phyloP scores from a whole-genome alignment of 2,888 invertebrate species.

The Netelia virgata region DNA sequence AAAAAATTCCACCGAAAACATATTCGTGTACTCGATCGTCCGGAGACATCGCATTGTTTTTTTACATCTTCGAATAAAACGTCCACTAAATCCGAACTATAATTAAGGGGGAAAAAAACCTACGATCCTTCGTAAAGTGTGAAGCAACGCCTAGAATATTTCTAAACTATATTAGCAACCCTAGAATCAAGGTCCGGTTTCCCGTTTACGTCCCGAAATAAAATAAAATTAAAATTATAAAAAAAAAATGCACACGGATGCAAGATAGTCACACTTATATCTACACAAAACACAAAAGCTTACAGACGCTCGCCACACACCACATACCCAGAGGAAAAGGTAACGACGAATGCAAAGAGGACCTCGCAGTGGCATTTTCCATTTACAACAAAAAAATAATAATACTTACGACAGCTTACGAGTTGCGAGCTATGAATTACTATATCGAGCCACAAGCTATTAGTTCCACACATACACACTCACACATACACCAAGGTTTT shows the following conservation, averaged over 20 bases:
- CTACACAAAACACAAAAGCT: constrained; percentile 19
- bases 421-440: constrained; percentile 37
- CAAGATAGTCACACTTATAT: constrained; percentile 6
- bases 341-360: not conserved
- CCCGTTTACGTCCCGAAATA: not conserved
- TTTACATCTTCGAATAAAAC: too few species aligned
- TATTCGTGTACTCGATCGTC: too few species aligned
- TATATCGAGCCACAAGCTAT: constrained; percentile 39
- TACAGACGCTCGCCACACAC: not conserved
- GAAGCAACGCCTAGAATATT: constrained; percentile 40
- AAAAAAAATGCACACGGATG: constrained; percentile 13
- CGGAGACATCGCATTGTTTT: too few species aligned
- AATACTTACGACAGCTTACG: constrained; percentile 50
- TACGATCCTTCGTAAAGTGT: not conserved
- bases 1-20: too few species aligned
- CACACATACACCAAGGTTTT: constrained; percentile 7
- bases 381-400: constrained; percentile 4
- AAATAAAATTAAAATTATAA: not conserved
- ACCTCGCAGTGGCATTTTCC: not conserved
- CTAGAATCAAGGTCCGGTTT: constrained; percentile 13
- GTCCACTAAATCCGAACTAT: too few species aligned
- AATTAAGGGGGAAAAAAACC: not conserved
- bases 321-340: not conserved
- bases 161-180: constrained; percentile 41
- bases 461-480: constrained; percentile 6